Evolutionary conservation across 2,113 vertebrate genomes (phyloP).

Genomic region (Atractosteus spatula): DNA sequence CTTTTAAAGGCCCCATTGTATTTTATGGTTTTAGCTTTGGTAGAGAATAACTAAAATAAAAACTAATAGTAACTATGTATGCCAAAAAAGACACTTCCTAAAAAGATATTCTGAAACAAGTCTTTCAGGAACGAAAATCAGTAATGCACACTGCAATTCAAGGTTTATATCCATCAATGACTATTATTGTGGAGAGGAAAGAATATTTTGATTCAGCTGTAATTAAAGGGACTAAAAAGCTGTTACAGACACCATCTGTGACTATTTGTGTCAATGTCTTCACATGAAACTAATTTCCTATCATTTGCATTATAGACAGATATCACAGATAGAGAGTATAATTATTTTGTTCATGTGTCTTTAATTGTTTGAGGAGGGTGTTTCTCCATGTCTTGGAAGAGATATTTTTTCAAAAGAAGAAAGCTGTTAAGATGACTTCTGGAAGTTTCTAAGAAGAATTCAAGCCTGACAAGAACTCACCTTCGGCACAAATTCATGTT

Average conservation of each 20-base stretch:
- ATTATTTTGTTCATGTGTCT: too few relatives aligned
- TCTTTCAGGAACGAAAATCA: not conserved
- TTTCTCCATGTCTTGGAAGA: too few relatives aligned
- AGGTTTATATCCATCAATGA: not conserved
- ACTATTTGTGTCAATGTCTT: not conserved
- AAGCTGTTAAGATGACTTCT: not conserved
- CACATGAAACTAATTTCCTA: not conserved
- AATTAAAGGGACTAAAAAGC: not conserved
- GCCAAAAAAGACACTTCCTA: not conserved
- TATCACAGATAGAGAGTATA: too few relatives aligned
- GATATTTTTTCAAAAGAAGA: not conserved
- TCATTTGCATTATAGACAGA: too few relatives aligned
- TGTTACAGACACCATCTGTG: not conserved
- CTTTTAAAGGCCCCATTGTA: too few relatives aligned
- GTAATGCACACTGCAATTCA: not conserved
- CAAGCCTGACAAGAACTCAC: constrained; percentile 37
- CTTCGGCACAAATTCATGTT: constrained; percentile 45
- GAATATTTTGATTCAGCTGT: too few relatives aligned
- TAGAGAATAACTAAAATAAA: too few relatives aligned
- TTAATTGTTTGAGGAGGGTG: too few relatives aligned
- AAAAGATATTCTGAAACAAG: not conserved
- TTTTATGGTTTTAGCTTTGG: too few relatives aligned
- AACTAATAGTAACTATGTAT: too few relatives aligned
- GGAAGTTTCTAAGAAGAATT: constrained; percentile 19
- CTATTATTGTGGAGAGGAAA: not conserved